Conservation (phyloP, 2,888 invertebrate species). For the Sepiola atlantica region DNA sequence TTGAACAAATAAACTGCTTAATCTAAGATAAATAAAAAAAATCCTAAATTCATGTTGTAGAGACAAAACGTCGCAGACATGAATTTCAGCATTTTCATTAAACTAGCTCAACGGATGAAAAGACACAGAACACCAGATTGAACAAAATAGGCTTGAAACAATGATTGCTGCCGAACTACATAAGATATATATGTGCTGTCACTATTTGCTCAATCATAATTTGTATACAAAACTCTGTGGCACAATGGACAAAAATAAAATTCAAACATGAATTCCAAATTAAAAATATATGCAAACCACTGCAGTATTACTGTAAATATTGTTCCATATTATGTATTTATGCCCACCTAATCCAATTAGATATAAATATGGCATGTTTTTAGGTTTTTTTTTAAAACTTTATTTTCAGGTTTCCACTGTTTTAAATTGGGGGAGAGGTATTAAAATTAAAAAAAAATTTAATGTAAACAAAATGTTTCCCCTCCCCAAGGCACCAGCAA, state of each 20-base stretch:
- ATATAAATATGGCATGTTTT: neutral
- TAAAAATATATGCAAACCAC: conserved; percentile 1
- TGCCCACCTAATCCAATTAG: neutral
- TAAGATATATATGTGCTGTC: too few species aligned
- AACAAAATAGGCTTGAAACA: too few species aligned
- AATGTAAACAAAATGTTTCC: neutral
- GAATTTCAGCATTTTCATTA: too few species aligned
- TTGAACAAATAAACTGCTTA: too few species aligned
- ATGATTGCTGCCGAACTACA: too few species aligned
- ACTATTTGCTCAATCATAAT: neutral
- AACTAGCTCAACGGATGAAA: too few species aligned
- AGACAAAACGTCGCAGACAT: too few species aligned
- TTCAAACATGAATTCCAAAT: neutral
- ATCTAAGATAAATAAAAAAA: too few species aligned
- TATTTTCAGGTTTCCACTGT: neutral
- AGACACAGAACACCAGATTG: too few species aligned
- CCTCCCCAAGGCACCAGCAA: conserved; percentile 32
- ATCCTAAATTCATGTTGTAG: too few species aligned
- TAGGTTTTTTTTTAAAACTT: neutral
- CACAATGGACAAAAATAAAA: neutral
- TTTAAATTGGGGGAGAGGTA: conserved; percentile 18
- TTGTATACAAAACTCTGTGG: neutral
- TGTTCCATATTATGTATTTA: neutral
- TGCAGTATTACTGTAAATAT: neutral
- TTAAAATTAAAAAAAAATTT: neutral